Base-by-base conservation (phyloP, 2,113 vertebrate species). In the Prionailurus bengalensis region DNA sequence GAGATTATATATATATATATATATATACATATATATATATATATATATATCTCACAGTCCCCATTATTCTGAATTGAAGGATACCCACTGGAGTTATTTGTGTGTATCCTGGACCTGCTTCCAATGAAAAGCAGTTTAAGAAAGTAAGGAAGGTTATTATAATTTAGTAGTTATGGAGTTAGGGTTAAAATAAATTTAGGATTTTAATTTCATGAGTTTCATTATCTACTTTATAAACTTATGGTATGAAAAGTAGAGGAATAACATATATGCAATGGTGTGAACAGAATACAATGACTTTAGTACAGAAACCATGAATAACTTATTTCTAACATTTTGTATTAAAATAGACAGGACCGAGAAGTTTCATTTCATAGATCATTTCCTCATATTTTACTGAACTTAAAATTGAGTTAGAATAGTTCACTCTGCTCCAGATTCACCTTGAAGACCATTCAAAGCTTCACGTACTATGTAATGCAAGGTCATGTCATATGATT, bases 341-440 rank as follows among this genome's bases (percentile, higher is more conserved):
- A 95, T 93, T 93, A 55, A 92, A 96, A 15, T 39, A 79, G 90
- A 91, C 36, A 85, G 23, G 55, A 82, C 42, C 68, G 53, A 94
- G 55, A 68, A 84, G 55, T 92, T 89, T 86, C 87, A 97, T 89
- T 94, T 97, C 93, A 94, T 89, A 89, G 87, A 74, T 70, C 29
- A 94, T 98, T 95, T 92, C 36, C 61, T 87, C 65, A 53, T 83
- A 89, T 86, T 96, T 94, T 88, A 90, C 21, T 79, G 53, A 95
- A 95, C 42, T 94, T 97, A 73, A 95, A 94, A 95, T 51, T 82
- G 79, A 78, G 94, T 95, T 86, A 86, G 17, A 84, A 71, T 14
- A 31, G 33, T 89, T 94, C 66, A 85, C 58, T 82, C 23, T 78
- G 66, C 11, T 71, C 31, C 42, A 76, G 73, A 63, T 42, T 92